Evolutionary conservation across 1,140 invertebrate species (phyloP).

Genomic region (Halesus radiatus): DNA sequence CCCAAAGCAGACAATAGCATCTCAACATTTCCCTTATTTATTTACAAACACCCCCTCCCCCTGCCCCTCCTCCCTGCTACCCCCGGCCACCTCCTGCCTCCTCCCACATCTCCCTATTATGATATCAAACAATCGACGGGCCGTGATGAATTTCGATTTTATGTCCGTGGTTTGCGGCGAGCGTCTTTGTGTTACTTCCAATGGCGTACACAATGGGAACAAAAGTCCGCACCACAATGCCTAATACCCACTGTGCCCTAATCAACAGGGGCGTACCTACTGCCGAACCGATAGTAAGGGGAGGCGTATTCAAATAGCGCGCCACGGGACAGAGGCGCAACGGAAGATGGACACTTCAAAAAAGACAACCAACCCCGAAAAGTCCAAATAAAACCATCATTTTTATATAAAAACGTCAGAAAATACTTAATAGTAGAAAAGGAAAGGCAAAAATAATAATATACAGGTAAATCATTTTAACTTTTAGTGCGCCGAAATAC

Average conservation of each 20-base stretch:
- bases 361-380: neutral
- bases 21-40: slow-evolving; percentile 37
- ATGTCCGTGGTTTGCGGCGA: slow-evolving; percentile 65
- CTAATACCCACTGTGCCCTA: slow-evolving; percentile 66
- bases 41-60: slow-evolving; percentile 31
- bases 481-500: no score
- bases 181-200: slow-evolving; percentile 66
- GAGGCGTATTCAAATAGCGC: slow-evolving; percentile 54
- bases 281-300: slow-evolving; percentile 28
- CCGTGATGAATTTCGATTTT: slow-evolving; percentile 72
- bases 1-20: slow-evolving; percentile 13
- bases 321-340: neutral
- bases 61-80: neutral
- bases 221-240: slow-evolving; percentile 73
- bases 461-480: no score
- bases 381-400: no score
- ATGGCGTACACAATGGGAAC: slow-evolving; percentile 66
- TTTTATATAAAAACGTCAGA: no score
- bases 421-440: no score
- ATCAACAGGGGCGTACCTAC: slow-evolving; percentile 54
- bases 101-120: slow-evolving; percentile 50
- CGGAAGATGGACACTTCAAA: slow-evolving; percentile 1
- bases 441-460: no score
- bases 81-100: neutral
- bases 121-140: slow-evolving; percentile 66